Conservation (phyloP, 2,797 vertebrate species). For the Spinus pinus region DNA sequence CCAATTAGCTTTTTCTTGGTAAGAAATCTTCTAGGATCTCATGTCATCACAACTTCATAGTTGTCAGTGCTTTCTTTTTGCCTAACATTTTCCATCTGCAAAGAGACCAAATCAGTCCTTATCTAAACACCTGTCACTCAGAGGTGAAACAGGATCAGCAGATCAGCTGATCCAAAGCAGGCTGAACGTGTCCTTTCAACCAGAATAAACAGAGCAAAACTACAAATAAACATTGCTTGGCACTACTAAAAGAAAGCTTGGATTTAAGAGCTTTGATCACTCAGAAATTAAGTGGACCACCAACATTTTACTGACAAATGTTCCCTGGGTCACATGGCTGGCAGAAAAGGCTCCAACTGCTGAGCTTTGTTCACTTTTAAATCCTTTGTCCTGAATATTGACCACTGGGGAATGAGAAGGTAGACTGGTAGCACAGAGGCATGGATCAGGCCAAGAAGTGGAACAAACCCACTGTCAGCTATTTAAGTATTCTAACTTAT, state of each 20-base stretch:
- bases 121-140: constrained; percentile 71
- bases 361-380: neutral
- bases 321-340: neutral
- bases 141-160: neutral
- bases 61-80: neutral
- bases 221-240: constrained; percentile 70
- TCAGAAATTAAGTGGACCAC: constrained; percentile 61
- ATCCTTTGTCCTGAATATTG: neutral
- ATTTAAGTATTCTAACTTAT: neutral
- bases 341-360: constrained; percentile 43
- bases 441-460: neutral
- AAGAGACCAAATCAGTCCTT: constrained; percentile 22
- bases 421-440: neutral
- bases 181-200: constrained; percentile 44
- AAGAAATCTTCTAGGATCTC: neutral
- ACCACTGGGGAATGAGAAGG: neutral
- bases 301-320: constrained; percentile 56
- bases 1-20: neutral
- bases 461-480: neutral
- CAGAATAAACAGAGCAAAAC: constrained; percentile 62
- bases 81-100: constrained; percentile 33
- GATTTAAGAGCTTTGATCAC: constrained; percentile 62
- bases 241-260: constrained; percentile 37
- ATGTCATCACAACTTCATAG: neutral
- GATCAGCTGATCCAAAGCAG: constrained; percentile 58